Base-by-base conservation (phyloP, 2,113 vertebrate species). In the Cyprinodon variegatus region DNA sequence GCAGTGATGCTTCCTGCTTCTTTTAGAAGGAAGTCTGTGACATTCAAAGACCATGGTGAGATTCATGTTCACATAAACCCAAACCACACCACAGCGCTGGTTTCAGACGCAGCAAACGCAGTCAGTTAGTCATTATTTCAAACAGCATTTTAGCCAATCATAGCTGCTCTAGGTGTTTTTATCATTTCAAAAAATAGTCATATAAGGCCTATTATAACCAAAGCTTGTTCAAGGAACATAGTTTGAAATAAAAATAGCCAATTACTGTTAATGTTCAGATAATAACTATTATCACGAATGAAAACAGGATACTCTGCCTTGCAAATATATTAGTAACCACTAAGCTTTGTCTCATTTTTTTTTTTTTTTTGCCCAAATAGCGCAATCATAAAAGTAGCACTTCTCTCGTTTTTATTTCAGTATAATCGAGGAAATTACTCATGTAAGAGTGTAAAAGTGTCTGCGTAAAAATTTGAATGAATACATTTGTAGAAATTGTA, bases 11-110 rank as follows among this genome's bases (percentile, higher is more conserved):
- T 80, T 83, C 43, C 48, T 61, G 37, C 15, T 45, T 61, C 3
- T 64, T 45, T 69, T 7, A 70, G 36, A 29, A 36, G 64, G 69
- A 79, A 77, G 63, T 74, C 17, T 76, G 60, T 74, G 68, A 73
- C 78, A 38, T 53, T 86, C 39, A 81, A 68, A 78, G n/a, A 63
- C 11, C 50, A 68, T 17, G 11, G 70, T 37, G 17, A 61, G 46
- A 59, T 41, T 65, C 29, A 70, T 61, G 37, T 39, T 70, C 4
- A 39, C 40, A 29, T 61, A 53, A 76, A 72, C 64, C 61, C 2
- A 38, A 79, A 68, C 48, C 37, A 11, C 62, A 45, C 37, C 4
- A 13, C 40, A 37, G 10, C 14, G 1, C n/a, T 17, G 43, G 39
- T 82, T 76, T 68, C 12, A n/a, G 43, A 1, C n/a, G 17, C 11